A percentile compares a stretch with the other conserved stretches of the same genome.
These are phyloP conservation scores for Hedya salicella DNA, from an alignment of 2,888 invertebrate species.

Conservation along the genomic window DNA sequence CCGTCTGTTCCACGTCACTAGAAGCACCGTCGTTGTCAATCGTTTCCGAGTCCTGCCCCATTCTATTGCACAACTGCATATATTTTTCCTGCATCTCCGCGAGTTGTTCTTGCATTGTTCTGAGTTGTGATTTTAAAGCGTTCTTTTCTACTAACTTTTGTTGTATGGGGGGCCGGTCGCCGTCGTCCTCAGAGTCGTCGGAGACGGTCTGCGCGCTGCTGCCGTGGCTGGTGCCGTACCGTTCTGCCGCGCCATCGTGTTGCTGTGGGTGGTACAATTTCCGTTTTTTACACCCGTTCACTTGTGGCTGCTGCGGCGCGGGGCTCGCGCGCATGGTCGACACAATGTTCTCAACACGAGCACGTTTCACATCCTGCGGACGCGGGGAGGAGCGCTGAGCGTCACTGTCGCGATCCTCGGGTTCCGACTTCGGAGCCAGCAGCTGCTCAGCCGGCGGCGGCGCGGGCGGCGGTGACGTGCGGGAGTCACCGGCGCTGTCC, in stretches of 20 bases:
- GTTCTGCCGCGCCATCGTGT: conserved; percentile 89
- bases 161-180: conserved; percentile 90
- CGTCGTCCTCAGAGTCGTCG: conserved; percentile 91
- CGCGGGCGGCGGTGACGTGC: conserved; percentile 83
- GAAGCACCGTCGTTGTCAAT: conserved; percentile 90
- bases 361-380: conserved; percentile 94
- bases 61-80: conserved; percentile 93
- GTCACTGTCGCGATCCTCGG: conserved; percentile 86
- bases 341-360: conserved; percentile 97
- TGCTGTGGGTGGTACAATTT: conserved; percentile 98
- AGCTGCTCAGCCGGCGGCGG: conserved; percentile 82
- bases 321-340: conserved; percentile 96
- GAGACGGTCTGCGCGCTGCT: conserved; percentile 80
- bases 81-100: conserved; percentile 97
- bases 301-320: conserved; percentile 89
- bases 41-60: conserved; percentile 91
- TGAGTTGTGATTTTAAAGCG: conserved; percentile 92
- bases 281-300: conserved; percentile 97
- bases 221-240: conserved; percentile 81
- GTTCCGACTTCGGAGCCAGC: conserved; percentile 87
- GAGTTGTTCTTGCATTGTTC: conserved; percentile 94
- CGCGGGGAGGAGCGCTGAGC: conserved; percentile 84
- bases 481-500: conserved; percentile 82
- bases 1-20: conserved; percentile 88
- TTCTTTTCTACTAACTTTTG: conserved; percentile 95